Evolutionary conservation across 1,140 invertebrate species (phyloP), one percentile per base, ranked within the genome.

Genomic region (Pachyrhynchus sulphureomaculatus): DNA sequence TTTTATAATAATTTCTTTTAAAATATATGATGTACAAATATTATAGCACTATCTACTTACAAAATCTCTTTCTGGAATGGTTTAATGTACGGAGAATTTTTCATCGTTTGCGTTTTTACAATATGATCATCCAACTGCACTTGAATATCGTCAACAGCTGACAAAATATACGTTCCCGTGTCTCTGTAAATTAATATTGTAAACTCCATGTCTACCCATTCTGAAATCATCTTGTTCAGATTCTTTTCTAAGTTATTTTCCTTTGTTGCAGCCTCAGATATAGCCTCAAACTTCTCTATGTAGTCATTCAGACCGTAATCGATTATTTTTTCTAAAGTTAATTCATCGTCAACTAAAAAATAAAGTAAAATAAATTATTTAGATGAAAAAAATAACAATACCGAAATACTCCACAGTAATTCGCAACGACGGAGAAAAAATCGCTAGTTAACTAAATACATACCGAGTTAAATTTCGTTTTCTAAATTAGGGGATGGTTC

Each of bases 21-120:
- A 48, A 23, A 48, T n/a, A 48, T 1, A n/a, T 48, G 8, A 48
- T 12, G 4, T 24, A 18, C 1, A 24, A 1, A 15, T 17, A n/a
- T n/a, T n/a, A n/a, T n/a, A n/a, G n/a, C 6, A 23, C 8, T 45
- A 1, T 1, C 23, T 32, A 81, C 85, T 83, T 77, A 91, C 88
- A 85, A 67, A 49, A 90, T 91, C 65, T 85, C 83, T 53, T 84
- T 83, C 75, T 91, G 92, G 75, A 98, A 97, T 0, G 95, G 95
- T 74, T 96, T 96, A 57, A 98, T 96, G 72, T 95, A 98, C 0
- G 95, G 91, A 9, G 95, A 98, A 70, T 94, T 95, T 76, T 95
- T 91, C 93, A 98, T 98, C 1, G 95, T 97, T 77, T 97, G 94
- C 12, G 94, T 94, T 78, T 98, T 98, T 5, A 97, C 91, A 63